Evolutionary conservation across 1,140 invertebrate genomes (phyloP).

Genomic region (Thaumetopoea pityocampa): DNA sequence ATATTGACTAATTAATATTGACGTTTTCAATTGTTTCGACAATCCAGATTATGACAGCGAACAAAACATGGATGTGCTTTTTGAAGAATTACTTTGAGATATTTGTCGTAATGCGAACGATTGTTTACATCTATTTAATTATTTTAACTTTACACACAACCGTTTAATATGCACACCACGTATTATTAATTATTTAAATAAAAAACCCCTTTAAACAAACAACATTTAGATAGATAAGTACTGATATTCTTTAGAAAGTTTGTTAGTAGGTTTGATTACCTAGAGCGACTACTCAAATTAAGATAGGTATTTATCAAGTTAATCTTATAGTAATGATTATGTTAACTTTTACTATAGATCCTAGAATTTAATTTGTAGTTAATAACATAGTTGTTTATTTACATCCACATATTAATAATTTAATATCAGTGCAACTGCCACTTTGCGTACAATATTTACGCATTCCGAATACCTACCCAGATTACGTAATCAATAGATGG

Average conservation of each 20-base stretch:
- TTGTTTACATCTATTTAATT: constrained; percentile 65
- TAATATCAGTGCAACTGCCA: constrained; percentile 62
- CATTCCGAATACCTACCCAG: background rate
- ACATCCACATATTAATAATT: constrained; percentile 53
- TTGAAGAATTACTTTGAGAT: constrained; percentile 42
- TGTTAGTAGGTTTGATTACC: constrained; percentile 46
- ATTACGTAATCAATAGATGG: background rate
- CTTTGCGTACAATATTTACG: constrained; percentile 30
- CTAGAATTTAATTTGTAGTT: constrained; percentile 69
- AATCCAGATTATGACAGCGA: constrained; percentile 24
- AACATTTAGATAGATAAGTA: too few species aligned
- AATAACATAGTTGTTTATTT: constrained; percentile 69
- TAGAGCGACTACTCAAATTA: constrained; percentile 65
- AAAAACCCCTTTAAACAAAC: too few species aligned
- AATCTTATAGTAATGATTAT: constrained; percentile 70
- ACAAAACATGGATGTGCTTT: constrained; percentile 44
- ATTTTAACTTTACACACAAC: constrained; percentile 75
- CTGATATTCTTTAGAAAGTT: constrained; percentile 36
- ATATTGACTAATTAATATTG: constrained; percentile 52
- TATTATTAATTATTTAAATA: constrained; percentile 55
- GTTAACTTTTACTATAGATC: constrained; percentile 66
- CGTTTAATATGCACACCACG: constrained; percentile 75
- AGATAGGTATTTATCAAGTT: constrained; percentile 57
- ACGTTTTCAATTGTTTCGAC: constrained; percentile 30
- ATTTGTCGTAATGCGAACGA: constrained; percentile 52